These are phyloP conservation scores for Apus apus DNA, from an alignment of 2,113 vertebrate species.

Conservation along the genomic window DNA sequence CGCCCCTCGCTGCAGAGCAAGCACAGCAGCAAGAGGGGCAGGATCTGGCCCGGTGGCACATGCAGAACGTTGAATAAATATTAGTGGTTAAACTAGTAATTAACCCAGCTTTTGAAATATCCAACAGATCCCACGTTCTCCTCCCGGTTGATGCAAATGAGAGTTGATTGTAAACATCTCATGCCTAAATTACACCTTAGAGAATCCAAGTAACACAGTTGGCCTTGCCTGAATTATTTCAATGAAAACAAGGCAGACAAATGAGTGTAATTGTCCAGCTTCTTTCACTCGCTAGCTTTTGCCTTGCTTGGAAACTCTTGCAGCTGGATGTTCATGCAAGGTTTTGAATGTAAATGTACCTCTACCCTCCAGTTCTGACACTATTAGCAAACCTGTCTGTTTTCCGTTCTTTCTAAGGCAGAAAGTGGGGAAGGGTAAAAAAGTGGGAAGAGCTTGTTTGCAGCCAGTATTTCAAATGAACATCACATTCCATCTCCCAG, in stretches of 20 bases:
- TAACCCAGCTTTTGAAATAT: slow-evolving; percentile 38
- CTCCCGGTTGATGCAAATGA: slow-evolving; percentile 45
- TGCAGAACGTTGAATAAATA: slow-evolving; percentile 31
- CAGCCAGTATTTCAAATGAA: not conserved
- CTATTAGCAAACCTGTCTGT: not conserved
- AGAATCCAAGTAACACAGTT: slow-evolving; percentile 56
- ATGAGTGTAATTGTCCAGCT: slow-evolving; percentile 20
- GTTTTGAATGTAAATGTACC: not conserved
- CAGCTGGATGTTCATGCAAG: not conserved
- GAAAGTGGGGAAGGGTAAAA: not conserved
- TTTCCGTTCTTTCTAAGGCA: not conserved
- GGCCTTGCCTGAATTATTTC: slow-evolving; percentile 54
- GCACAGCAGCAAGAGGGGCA: not conserved
- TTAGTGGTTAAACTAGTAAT: slow-evolving; percentile 24
- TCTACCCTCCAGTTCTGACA: not conserved
- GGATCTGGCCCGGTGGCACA: not conserved
- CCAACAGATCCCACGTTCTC: slow-evolving; percentile 27
- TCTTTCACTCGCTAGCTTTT: not conserved
- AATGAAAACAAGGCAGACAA: slow-evolving; percentile 35
- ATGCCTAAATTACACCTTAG: slow-evolving; percentile 67
- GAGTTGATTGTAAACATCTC: slow-evolving; percentile 60
- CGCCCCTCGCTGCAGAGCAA: not conserved
- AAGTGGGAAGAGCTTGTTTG: not conserved
- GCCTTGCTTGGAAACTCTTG: not conserved
- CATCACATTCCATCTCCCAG: not conserved